Base-by-base conservation (phyloP, 2,797 vertebrate species). In the Gambelia wislizenii region DNA sequence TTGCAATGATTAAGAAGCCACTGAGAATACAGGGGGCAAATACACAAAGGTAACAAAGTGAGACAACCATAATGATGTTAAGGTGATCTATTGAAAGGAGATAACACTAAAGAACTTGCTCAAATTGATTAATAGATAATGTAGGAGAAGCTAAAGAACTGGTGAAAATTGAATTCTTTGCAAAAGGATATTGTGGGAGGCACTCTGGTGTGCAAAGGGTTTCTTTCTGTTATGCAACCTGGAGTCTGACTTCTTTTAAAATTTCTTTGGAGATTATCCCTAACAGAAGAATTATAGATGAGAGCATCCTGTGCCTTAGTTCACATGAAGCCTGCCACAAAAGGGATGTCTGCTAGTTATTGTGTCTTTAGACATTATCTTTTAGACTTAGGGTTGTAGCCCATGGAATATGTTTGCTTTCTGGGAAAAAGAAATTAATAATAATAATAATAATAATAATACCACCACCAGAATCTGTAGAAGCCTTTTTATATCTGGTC, bases 1-100 rank as follows among this genome's bases (percentile, higher is more conserved):
- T 87, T 84, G 61, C 87, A 78, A 74, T 44, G 89, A 88, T 89
- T 92, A 91, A 89, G n/a, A 90, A 88, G 20, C 75, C 25, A 78
- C 42, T 91, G 69, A 90, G 80, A 87, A 92, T 87, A 87, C 56
- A 39, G 52, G 47, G 85, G 89, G 79, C 84, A 59, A 85, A 89
- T 89, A 85, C 44, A 54, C 69, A 89, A 88, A 70, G 79, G 47
- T 81, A 91, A 83, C 87, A 83, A 85, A 88, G 56, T 86, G 79
- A 86, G 80, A 86, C 52, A 89, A 86, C 84, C 88, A 47, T 82
- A 88, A 14, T 42, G 75, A 10, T 78, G 74, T 86, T 94, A 84
- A 89, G 83, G 83, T 90, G 84, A 82, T 61, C 44, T 93, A 67
- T 54, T 6, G 30, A 70, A 87, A 84, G 33, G 67, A 64, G 54